Percentiles rank a stretch among this genome's conserved stretches.
These are phyloP conservation scores for Drosophila kanapiae DNA, from an alignment of 1,140 invertebrate species.

Conservation along the genomic window DNA sequence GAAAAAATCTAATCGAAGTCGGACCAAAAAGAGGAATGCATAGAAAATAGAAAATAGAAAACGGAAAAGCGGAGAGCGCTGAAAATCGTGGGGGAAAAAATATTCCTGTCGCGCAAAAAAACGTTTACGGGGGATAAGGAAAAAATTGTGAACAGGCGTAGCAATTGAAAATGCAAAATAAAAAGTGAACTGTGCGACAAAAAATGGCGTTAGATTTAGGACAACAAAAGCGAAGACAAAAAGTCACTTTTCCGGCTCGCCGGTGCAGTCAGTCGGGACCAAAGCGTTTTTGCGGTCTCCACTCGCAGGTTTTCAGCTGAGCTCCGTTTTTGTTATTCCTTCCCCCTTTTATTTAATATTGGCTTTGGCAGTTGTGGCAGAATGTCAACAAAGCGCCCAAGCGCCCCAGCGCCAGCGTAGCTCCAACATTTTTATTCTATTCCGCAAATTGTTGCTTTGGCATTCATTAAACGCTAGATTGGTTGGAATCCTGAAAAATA, in stretches of 20 bases:
- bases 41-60: slow-evolving; percentile 41
- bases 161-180: slow-evolving; percentile 81
- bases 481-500: background rate
- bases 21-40: slow-evolving; percentile 54
- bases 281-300: slow-evolving; percentile 64
- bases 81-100: slow-evolving; percentile 73
- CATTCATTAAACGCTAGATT: slow-evolving; percentile 2
- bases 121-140: slow-evolving; percentile 19
- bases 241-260: slow-evolving; percentile 39
- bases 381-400: slow-evolving; percentile 53
- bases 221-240: slow-evolving; percentile 67
- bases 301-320: slow-evolving; percentile 47
- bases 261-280: slow-evolving; percentile 57
- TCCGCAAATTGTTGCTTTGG: slow-evolving; percentile 26
- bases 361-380: slow-evolving; percentile 48
- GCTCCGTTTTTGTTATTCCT: slow-evolving; percentile 29
- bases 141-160: slow-evolving; percentile 60
- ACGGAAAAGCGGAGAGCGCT: slow-evolving; percentile 41
- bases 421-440: slow-evolving; percentile 41
- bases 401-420: slow-evolving; percentile 11
- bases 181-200: slow-evolving; percentile 41
- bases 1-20: slow-evolving; percentile 78
- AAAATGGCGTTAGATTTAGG: slow-evolving; percentile 75
- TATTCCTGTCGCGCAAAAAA: slow-evolving; percentile 62
- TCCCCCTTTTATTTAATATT: slow-evolving; percentile 50